phyloP scores from a whole-genome alignment of 1,140 invertebrate species.

The Capitella teleta region DNA sequence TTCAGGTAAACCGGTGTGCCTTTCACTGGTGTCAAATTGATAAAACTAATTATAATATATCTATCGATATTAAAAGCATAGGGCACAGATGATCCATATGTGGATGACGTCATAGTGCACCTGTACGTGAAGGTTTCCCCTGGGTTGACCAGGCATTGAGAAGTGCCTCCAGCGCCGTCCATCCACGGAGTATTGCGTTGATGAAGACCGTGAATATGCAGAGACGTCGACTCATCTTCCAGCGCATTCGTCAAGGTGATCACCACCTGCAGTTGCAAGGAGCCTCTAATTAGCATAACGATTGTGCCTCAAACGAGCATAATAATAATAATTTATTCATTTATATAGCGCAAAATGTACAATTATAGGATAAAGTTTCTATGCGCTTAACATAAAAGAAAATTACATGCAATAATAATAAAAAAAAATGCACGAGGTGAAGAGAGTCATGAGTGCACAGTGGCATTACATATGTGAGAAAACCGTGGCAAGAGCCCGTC shows the following conservation, averaged over 20 bases:
- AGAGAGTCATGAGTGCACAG: too few relatives aligned
- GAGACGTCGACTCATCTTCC: background rate
- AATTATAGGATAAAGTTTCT: too few relatives aligned
- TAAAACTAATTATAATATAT: background rate
- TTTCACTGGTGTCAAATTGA: background rate
- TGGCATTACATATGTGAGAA: too few relatives aligned
- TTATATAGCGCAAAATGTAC: too few relatives aligned
- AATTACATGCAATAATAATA: too few relatives aligned
- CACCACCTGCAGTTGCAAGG: slow-evolving; percentile 7
- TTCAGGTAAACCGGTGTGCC: background rate
- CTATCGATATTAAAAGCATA: background rate
- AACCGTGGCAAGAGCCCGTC: too few relatives aligned
- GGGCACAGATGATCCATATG: background rate
- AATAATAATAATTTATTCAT: too few relatives aligned
- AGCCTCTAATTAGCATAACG: too few relatives aligned
- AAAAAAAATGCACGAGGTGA: too few relatives aligned
- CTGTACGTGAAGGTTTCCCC: slow-evolving; percentile 18
- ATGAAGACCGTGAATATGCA: slow-evolving; percentile 5
- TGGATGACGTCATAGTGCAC: background rate
- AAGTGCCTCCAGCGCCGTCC: slow-evolving; percentile 16
- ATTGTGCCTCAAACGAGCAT: too few relatives aligned
- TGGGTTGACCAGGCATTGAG: slow-evolving; percentile 15
- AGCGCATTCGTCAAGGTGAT: slow-evolving; percentile 2
- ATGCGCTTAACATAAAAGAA: too few relatives aligned
- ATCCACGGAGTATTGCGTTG: slow-evolving; percentile 10